These are phyloP conservation scores for Drosophila subquinaria DNA, from an alignment of 2,888 invertebrate species.

Conservation along the genomic window DNA sequence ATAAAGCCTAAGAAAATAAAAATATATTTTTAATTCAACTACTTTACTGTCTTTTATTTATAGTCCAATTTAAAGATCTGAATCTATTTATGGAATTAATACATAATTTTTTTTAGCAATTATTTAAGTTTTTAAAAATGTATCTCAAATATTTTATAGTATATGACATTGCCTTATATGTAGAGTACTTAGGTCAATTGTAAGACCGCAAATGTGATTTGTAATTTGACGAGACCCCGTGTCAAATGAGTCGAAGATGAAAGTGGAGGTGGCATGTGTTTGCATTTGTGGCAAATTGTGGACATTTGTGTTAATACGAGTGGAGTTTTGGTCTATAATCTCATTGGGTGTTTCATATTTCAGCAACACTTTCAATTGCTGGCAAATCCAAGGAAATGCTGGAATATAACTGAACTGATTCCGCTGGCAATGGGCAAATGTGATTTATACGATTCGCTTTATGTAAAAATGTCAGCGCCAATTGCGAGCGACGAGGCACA, in stretches of 20 bases:
- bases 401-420: slow-evolving; percentile 70
- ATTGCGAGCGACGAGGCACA: slow-evolving; percentile 71
- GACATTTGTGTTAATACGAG: slow-evolving; percentile 74
- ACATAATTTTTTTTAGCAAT: too few relatives aligned
- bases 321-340: slow-evolving; percentile 46
- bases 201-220: slow-evolving; percentile 51
- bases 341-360: slow-evolving; percentile 64
- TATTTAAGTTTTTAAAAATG: too few relatives aligned
- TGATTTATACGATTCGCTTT: slow-evolving; percentile 79
- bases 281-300: slow-evolving; percentile 58
- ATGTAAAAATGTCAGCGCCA: slow-evolving; percentile 81
- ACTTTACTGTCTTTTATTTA: too few relatives aligned
- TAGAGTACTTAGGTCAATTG: slow-evolving; percentile 30
- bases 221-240: slow-evolving; percentile 53
- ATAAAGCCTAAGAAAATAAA: too few relatives aligned
- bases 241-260: slow-evolving; percentile 9
- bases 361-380: slow-evolving; percentile 55
- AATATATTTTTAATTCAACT: too few relatives aligned
- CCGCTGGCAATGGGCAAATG: slow-evolving; percentile 77
- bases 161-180: background rate
- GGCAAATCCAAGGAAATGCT: slow-evolving; percentile 29
- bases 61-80: too few relatives aligned
- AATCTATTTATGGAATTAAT: too few relatives aligned
- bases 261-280: slow-evolving; percentile 22
- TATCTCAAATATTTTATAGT: background rate